Base-by-base conservation (phyloP, 2,888 invertebrate species). In the Heliconius sara region DNA sequence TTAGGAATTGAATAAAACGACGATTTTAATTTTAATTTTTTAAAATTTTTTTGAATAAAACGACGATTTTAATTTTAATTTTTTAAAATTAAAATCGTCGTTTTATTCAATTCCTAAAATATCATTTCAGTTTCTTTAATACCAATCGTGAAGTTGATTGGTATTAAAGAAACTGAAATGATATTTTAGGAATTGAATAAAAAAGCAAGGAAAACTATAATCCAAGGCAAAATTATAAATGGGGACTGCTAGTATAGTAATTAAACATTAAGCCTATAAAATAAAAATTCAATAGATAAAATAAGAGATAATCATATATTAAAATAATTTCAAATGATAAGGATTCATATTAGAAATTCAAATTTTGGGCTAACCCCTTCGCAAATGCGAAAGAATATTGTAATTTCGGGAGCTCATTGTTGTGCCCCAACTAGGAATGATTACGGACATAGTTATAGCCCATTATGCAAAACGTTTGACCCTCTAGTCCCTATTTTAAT, bases 381-480 rank as follows among this genome's bases (percentile, higher is more conserved):
- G 73, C 73, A 66, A 75, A 65, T 65, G 43, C 47, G 47, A 65
- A 75, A 75, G 63, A 75, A 75, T 63, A 75, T 75, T 65, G 65
- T 75, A 75, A 75, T 75, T 75, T 75, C 22, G 75, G 74, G 65
- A 75, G 75, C 43, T 60, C 73, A 73, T 75, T 75, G 75, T 75
- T 65, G 75, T 65, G 27, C 63, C 39, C 65, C 75, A 73, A 75
- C 75, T 75, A 75, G 47, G 65, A 75, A 75, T 75, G 65, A 75
- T 65, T 75, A 75, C 63, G 75, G 39, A 22, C 22, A 75, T 75
- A 75, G 75, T 75, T 75, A 75, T 75, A 65, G 75, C 27, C 63
- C 65, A 65, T 75, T 75, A 75, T 75, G 75, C 75, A 75, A 75
- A 75, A 47, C 75, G 75, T 75, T 75, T 75, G 75, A 75, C 75